These are phyloP conservation scores for Archaeoteleia sp. DNA, from an alignment of 2,888 invertebrate species.

Conservation along the genomic window DNA sequence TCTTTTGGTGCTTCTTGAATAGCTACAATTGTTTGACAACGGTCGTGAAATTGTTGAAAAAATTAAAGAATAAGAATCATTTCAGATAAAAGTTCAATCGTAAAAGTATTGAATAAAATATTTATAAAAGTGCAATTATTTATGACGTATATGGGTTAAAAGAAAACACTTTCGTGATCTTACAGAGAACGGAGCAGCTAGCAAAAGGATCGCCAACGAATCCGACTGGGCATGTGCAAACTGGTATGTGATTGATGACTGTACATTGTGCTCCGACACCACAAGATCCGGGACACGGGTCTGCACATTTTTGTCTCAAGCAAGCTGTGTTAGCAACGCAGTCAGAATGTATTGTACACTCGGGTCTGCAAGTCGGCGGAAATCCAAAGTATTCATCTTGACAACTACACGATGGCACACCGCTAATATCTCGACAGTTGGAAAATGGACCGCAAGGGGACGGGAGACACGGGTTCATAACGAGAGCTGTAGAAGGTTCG, in stretches of 20 bases:
- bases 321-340: slow-evolving; percentile 85
- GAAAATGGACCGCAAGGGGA: slow-evolving; percentile 85
- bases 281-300: slow-evolving; percentile 90
- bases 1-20: slow-evolving; percentile 66
- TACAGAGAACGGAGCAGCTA: too few relatives aligned
- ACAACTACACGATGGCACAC: slow-evolving; percentile 80
- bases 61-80: too few relatives aligned
- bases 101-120: too few relatives aligned
- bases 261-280: slow-evolving; percentile 85
- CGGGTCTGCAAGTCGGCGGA: slow-evolving; percentile 87
- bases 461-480: slow-evolving; percentile 79
- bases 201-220: too few relatives aligned
- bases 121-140: too few relatives aligned
- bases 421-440: slow-evolving; percentile 79
- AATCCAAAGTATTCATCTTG: too few relatives aligned
- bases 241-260: slow-evolving; percentile 87
- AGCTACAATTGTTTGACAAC: slow-evolving; percentile 18
- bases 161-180: too few relatives aligned
- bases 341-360: slow-evolving; percentile 85
- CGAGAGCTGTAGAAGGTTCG: slow-evolving; percentile 16
- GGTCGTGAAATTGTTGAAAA: too few relatives aligned
- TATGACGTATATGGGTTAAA: too few relatives aligned
- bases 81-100: too few relatives aligned
- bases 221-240: slow-evolving; percentile 83
- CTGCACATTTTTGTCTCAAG: slow-evolving; percentile 87